Evolutionary conservation across 2,797 vertebrate species (phyloP).

Genomic region (Alca torda): DNA sequence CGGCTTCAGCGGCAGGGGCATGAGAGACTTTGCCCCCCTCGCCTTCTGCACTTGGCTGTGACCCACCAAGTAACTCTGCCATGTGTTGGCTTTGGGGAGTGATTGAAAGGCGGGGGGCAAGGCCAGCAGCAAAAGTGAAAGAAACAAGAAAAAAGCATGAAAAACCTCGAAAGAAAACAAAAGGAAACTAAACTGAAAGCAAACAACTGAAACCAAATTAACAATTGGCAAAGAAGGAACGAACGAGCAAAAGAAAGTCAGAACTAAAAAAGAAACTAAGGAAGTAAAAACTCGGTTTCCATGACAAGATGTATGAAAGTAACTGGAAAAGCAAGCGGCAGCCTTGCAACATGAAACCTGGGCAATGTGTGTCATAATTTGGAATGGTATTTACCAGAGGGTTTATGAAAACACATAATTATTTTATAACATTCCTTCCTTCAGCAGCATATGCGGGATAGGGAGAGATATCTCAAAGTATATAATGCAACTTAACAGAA

Average conservation of each 20-base stretch:
- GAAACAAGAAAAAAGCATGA: conserved; percentile 78
- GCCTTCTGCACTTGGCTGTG: conserved; percentile 80
- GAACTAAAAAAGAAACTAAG: conserved; percentile 78
- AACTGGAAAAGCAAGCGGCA: conserved; percentile 76
- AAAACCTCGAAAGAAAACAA: conserved; percentile 78
- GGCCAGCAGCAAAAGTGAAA: conserved; percentile 78
- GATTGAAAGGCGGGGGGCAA: conserved; percentile 74
- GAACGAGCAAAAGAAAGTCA: conserved; percentile 75
- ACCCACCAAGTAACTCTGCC: conserved; percentile 84
- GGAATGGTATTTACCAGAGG: conserved; percentile 77
- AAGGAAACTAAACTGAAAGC: conserved; percentile 70
- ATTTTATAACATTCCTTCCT: conserved; percentile 77
- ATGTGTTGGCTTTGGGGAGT: conserved; percentile 83
- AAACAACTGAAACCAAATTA: conserved; percentile 69
- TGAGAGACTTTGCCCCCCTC: conserved; percentile 79
- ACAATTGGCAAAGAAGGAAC: conserved; percentile 74
- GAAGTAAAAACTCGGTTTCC: conserved; percentile 75
- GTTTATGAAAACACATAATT: conserved; percentile 77
- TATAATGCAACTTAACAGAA: conserved; percentile 67
- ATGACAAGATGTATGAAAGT: conserved; percentile 79
- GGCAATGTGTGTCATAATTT: conserved; percentile 75
- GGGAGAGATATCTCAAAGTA: conserved; percentile 63
- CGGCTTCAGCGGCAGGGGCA: conserved; percentile 79
- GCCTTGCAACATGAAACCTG: conserved; percentile 79
- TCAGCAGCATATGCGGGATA: conserved; percentile 71